Percentiles rank a stretch among this genome's conserved stretches.
Conservation (phyloP, 2,113 vertebrate genomes). For the Psilopsiagon aurifrons region DNA sequence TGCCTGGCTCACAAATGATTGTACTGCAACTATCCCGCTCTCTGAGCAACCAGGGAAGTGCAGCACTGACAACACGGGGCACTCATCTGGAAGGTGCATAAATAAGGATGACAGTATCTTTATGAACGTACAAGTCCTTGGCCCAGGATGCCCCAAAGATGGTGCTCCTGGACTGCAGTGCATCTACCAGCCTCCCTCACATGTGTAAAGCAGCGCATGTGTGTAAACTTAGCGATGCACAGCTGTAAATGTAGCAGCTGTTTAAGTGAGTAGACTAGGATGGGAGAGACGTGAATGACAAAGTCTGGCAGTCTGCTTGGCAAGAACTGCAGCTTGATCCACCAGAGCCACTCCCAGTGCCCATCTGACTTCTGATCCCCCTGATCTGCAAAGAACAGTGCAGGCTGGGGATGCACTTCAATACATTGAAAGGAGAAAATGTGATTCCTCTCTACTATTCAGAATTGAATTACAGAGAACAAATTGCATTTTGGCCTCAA, state of each 20-base stretch:
- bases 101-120: background rate
- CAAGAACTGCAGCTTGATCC: background rate
- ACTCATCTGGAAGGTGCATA: background rate
- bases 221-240: background rate
- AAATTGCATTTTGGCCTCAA: background rate
- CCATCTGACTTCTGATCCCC: background rate
- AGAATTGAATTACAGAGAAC: background rate
- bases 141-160: accelerated
- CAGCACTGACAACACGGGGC: accelerated
- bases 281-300: background rate
- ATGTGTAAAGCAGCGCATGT: accelerated
- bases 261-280: background rate
- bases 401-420: background rate
- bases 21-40: background rate
- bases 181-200: background rate
- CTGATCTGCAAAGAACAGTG: accelerated
- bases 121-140: accelerated
- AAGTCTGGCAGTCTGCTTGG: background rate
- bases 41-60: accelerated
- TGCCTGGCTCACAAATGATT: accelerated
- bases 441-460: background rate
- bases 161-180: background rate
- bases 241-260: background rate
- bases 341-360: background rate
- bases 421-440: background rate